Evolutionary conservation across 2,797 vertebrate genomes (phyloP), one percentile per base, ranked within the genome.

Genomic region (Synanceia verrucosa): DNA sequence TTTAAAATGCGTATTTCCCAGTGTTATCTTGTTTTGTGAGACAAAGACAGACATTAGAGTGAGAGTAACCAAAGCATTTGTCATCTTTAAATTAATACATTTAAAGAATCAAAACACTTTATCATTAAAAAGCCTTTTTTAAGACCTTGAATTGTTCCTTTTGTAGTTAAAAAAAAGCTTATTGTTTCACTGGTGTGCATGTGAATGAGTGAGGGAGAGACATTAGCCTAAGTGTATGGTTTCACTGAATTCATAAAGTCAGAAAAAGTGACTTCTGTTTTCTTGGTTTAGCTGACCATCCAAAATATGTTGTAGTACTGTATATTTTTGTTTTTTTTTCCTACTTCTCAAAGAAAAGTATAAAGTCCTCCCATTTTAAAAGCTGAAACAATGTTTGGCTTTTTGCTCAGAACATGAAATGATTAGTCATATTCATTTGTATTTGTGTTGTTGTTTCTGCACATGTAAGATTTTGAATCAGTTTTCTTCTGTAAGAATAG

Each of bases 1-100:
- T 72, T 78, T 55, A 76, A 80, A 71, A 78, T 82, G 66, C 31
- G 41, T 48, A 9, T 48, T 21, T 66, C 5, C 3, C 1, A 0
- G 4, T 6, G 23, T 19, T 1, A 16, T 6, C 8, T 37, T 37
- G 13, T 16, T 33, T 3, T 36, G 11, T 44, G 28, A 34, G 12
- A 18, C 3, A 28, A 18, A 11, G 12, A 63, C 23, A 41, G 11
- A 34, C 0, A 19, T 0, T 3, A 19, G 31, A 59, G 36, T 10
- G 33, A 19, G 5, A 62, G 13, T n/a, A n/a, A 51, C 11, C 9
- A 62, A 47, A 50, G 3, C 19, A 41, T 46, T 56, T 26, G 6
- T 59, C 10, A 47, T 2, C 3, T 68, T 28, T n/a, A 18, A 41
- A 10, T 57, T 3, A 18, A 4, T 51, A 8, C 1, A 51, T 60